Conservation (phyloP, 1,140 invertebrate species). For the Gonatopus flavifemur region DNA sequence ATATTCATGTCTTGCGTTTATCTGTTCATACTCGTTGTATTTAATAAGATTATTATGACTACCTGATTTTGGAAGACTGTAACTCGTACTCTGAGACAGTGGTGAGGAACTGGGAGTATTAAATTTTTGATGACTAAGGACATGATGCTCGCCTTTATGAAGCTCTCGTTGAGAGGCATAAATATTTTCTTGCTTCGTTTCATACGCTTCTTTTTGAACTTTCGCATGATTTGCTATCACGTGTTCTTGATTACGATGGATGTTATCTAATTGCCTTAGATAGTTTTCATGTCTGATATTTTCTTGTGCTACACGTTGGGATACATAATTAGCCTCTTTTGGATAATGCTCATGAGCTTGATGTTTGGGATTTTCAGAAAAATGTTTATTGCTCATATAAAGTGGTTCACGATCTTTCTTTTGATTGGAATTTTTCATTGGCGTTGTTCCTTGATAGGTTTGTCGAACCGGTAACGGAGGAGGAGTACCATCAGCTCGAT, state of each 20-base stretch:
- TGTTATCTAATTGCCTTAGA: conserved; percentile 43
- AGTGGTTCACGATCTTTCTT: conserved; percentile 49
- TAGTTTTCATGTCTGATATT: conserved; percentile 45
- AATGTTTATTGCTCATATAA: conserved; percentile 39
- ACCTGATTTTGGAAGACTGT: conserved; percentile 44
- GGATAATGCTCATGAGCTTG: conserved; percentile 43
- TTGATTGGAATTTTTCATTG: conserved; percentile 31
- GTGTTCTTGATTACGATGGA: conserved; percentile 38
- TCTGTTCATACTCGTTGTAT: conserved; percentile 41
- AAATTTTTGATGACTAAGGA: conserved; percentile 43
- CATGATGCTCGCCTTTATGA: conserved; percentile 46
- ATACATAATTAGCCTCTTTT: conserved; percentile 50
- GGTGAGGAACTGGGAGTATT: conserved; percentile 43
- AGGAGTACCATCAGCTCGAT: conserved; percentile 48
- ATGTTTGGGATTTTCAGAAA: conserved; percentile 33
- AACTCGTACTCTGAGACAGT: conserved; percentile 37
- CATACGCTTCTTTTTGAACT: conserved; percentile 52
- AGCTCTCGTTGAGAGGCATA: conserved; percentile 47
- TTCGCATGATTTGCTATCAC: conserved; percentile 45
- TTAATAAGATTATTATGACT: conserved; percentile 46
- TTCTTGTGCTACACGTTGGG: conserved; percentile 45
- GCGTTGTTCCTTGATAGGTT: conserved; percentile 36
- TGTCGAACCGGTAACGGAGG: conserved; percentile 60
- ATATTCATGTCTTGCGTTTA: conserved; percentile 29
- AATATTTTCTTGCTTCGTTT: conserved; percentile 48